A percentile compares a stretch with the other conserved stretches of the same genome.
These are phyloP conservation scores for Lissocephala sabroskyi DNA, from an alignment of 2,888 invertebrate species.

Conservation along the genomic window DNA sequence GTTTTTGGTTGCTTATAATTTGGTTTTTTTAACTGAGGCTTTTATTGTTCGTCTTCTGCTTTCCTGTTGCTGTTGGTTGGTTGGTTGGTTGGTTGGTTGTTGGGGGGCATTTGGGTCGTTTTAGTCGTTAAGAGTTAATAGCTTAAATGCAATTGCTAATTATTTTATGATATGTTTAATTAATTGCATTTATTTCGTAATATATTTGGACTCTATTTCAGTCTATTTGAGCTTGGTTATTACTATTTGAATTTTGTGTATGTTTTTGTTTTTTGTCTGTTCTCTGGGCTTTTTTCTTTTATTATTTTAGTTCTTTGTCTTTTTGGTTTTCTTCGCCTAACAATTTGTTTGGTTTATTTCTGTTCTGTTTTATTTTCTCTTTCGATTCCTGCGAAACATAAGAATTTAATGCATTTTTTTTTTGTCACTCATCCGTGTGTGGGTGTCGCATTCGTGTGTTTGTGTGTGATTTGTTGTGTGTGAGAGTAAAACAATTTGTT, in stretches of 20 bases:
- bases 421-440: too few relatives aligned
- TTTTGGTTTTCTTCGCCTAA: constrained; percentile 5
- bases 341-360: neutral
- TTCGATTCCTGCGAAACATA: too few relatives aligned
- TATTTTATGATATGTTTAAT: constrained; percentile 70
- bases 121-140: constrained; percentile 20
- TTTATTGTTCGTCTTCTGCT: constrained; percentile 4
- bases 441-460: too few relatives aligned
- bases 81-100: neutral
- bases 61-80: neutral
- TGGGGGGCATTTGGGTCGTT: too few relatives aligned
- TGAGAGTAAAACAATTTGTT: too few relatives aligned
- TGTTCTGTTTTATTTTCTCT: neutral
- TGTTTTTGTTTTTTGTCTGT: constrained; percentile 13
- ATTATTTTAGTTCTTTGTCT: constrained; percentile 2
- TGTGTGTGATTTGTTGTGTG: too few relatives aligned
- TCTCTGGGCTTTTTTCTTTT: constrained; percentile 11
- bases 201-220: constrained; percentile 71
- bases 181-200: constrained; percentile 70
- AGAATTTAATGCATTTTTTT: too few relatives aligned
- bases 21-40: constrained; percentile 18
- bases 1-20: neutral
- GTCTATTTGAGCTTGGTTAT: constrained; percentile 67
- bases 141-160: constrained; percentile 67
- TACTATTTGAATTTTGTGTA: constrained; percentile 31